Evolutionary conservation across 2,113 vertebrate genomes (phyloP).

Genomic region (Macrotus californicus): DNA sequence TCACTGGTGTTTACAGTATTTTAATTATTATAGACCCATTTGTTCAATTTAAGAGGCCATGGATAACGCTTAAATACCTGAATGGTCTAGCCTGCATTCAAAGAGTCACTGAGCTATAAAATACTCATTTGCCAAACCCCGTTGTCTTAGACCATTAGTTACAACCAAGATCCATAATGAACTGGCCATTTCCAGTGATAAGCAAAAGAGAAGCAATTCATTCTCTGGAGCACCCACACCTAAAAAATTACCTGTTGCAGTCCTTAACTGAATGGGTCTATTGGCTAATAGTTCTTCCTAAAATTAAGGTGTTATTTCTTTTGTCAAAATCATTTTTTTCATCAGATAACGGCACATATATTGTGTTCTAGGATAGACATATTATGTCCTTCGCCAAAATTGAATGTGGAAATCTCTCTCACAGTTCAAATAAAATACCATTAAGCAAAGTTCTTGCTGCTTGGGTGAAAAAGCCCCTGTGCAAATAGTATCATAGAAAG

Average conservation of each 20-base stretch:
- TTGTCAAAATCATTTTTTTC: constrained; percentile 1
- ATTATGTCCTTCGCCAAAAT: constrained; percentile 19
- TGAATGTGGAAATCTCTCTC: neutral
- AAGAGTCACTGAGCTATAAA: constrained; percentile 65
- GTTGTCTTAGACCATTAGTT: constrained; percentile 63
- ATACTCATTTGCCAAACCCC: constrained; percentile 62
- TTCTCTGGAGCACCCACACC: constrained; percentile 39
- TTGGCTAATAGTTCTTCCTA: constrained; percentile 23
- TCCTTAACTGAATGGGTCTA: neutral
- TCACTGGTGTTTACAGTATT: constrained; percentile 59
- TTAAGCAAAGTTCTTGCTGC: neutral
- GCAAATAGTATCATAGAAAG: neutral
- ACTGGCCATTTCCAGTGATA: constrained; percentile 47
- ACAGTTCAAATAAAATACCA: neutral
- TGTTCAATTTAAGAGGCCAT: constrained; percentile 54
- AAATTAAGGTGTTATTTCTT: neutral
- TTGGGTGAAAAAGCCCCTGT: neutral
- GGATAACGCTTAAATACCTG: constrained; percentile 66
- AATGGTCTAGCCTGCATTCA: constrained; percentile 51
- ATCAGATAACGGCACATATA: neutral
- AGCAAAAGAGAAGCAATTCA: constrained; percentile 28
- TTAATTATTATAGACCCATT: constrained; percentile 72
- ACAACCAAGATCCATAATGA: constrained; percentile 45
- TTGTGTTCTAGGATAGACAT: neutral
- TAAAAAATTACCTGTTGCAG: constrained; percentile 30